Evolutionary conservation across 2,888 invertebrate genomes (phyloP), one percentile per base, ranked within the genome.

Genomic region (Polyommatus iphigenia): DNA sequence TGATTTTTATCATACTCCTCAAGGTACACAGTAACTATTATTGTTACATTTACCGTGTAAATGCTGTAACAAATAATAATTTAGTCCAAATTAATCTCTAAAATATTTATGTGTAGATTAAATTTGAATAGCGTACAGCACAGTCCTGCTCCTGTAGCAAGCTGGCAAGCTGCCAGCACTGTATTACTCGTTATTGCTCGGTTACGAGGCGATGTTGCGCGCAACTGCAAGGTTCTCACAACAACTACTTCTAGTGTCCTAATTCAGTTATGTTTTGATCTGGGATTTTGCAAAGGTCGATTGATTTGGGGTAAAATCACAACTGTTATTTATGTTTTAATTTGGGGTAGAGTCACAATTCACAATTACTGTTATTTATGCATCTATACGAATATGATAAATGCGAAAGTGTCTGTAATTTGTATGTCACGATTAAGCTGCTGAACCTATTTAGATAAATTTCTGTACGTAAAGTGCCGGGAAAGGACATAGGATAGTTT

Each of bases 131-230:
- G 36, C 36, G 36, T 41, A 46, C 10, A 13, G 10, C 13, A 46
- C 46, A 10, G 10, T 46, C 50, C 6, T n/a, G 18, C 67, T 76
- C 13, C 24, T 62, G 62, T 24, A 10, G 20, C 4, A 24, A 54
- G 76, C 50, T 71, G 78, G 71, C 71, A 36, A 1, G 24, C 24
- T 24, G 54, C 71, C 77, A 72, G 18, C 83, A 84, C 82, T 84
- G 81, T 80, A 83, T 83, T 83, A 82, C 79, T 82, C 82, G 78
- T 82, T 81, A 82, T 82, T 82, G 81, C 80, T 77, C 80, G 79
- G 78, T 80, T 81, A 81, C 77, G 71, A 62, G 62, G 62, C 24
- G 20, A 62, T 62, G 1, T 20, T 13, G 7, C 62, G 62, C 62
- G 62, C 62, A 5, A 54, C 54, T 54, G 72, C 73, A 46, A 75